Conservation (phyloP, 2,113 vertebrate species). For the Sceloporus tristichus region DNA sequence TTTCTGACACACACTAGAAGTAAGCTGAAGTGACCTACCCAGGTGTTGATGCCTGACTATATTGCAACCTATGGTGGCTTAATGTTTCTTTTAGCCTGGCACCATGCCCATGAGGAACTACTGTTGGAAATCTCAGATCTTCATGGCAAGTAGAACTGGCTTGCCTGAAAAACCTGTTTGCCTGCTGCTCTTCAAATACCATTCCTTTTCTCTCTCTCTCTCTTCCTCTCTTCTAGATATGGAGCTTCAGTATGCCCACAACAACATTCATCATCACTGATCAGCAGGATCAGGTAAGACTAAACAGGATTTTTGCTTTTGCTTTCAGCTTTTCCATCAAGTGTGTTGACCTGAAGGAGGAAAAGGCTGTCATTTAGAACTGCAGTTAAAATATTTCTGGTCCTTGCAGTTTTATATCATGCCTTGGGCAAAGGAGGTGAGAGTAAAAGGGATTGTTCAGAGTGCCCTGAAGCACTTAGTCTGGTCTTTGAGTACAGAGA, state of each 20-base stretch:
- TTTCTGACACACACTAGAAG: background rate
- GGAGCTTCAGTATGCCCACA: background rate
- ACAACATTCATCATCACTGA: background rate
- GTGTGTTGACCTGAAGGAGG: background rate
- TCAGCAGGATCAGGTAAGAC: slow-evolving; percentile 27
- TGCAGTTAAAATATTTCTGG: background rate
- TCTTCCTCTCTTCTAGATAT: background rate
- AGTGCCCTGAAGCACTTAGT: background rate
- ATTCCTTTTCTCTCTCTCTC: background rate
- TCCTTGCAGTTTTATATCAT: background rate
- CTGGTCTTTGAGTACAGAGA: background rate
- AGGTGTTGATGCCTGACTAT: background rate
- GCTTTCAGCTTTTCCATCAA: background rate
- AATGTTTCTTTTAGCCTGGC: slow-evolving; percentile 9
- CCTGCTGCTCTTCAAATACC: slow-evolving; percentile 2
- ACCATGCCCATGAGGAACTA: slow-evolving; percentile 19
- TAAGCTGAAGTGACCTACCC: background rate
- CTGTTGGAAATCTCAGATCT: background rate
- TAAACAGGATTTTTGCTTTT: background rate
- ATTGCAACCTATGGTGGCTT: background rate
- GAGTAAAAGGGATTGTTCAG: too few species aligned
- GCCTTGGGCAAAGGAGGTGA: background rate
- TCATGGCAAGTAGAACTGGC: background rate
- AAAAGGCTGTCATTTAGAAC: too few species aligned
- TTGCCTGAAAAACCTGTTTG: slow-evolving; percentile 39